Conservation (phyloP, 2,797 vertebrate species). For the Scomberomorus guttatus region DNA sequence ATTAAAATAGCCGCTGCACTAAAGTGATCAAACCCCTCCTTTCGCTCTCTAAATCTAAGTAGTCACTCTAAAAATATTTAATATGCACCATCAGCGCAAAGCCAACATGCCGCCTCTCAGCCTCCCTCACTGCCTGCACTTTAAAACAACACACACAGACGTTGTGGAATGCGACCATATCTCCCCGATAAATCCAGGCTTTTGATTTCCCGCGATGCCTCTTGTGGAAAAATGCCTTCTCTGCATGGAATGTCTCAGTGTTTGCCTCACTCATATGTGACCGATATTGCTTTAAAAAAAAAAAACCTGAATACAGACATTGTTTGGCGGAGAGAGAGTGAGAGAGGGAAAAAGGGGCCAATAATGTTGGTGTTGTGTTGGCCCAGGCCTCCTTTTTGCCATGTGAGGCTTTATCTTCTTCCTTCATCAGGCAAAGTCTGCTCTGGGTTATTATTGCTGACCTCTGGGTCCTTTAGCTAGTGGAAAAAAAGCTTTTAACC, state of each 20-base stretch:
- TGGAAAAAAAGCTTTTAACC: constrained; percentile 71
- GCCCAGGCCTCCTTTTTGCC: constrained; percentile 61
- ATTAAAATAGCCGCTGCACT: constrained; percentile 73
- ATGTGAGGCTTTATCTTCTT: constrained; percentile 77
- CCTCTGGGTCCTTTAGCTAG: constrained; percentile 57
- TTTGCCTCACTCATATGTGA: constrained; percentile 54
- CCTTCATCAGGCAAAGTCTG: constrained; percentile 71
- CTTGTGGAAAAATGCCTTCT: constrained; percentile 50
- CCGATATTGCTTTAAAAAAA: constrained; percentile 52
- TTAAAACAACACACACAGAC: constrained; percentile 78
- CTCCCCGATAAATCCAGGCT: constrained; percentile 69
- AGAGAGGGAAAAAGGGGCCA: constrained; percentile 41
- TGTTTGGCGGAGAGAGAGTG: constrained; percentile 55
- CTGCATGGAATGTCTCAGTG: constrained; percentile 57
- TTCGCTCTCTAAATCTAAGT: constrained; percentile 67
- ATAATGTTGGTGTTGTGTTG: constrained; percentile 74
- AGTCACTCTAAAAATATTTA: constrained; percentile 78
- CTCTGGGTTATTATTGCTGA: constrained; percentile 74
- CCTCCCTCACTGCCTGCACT: constrained; percentile 48
- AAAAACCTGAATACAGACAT: constrained; percentile 73
- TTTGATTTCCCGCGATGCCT: constrained; percentile 66
- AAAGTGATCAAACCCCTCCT: constrained; percentile 72
- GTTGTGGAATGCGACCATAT: constrained; percentile 73
- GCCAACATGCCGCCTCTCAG: constrained; percentile 67
- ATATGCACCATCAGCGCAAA: constrained; percentile 73